Evolutionary conservation across 2,797 vertebrate species (phyloP).

Genomic region (Lutjanus campechanus): DNA sequence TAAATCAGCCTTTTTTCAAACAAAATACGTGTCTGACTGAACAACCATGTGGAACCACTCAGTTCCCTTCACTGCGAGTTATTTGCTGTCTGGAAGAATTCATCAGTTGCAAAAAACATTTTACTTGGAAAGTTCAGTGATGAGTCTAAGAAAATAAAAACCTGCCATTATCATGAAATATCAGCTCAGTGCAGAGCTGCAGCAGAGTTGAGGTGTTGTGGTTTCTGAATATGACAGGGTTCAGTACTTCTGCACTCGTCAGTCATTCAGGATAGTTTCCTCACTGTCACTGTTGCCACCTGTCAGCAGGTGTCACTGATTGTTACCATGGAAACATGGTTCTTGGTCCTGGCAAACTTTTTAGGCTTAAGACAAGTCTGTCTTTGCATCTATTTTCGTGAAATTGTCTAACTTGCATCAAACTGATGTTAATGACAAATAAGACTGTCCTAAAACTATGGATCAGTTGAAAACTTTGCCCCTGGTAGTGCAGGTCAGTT

Average conservation of each 20-base stretch:
- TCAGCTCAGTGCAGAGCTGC: too few relatives aligned
- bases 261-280: too few relatives aligned
- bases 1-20: neutral
- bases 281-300: too few relatives aligned
- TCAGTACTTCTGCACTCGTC: too few relatives aligned
- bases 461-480: too few relatives aligned
- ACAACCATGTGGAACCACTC: neutral
- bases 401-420: neutral
- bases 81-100: neutral
- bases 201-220: too few relatives aligned
- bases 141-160: too few relatives aligned
- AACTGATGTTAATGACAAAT: neutral
- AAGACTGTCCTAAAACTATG: neutral
- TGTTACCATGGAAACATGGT: neutral
- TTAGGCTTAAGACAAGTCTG: neutral
- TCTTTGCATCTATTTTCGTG: neutral
- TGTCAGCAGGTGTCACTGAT: neutral
- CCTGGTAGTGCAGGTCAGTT: too few relatives aligned
- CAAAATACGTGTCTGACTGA: neutral
- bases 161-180: too few relatives aligned
- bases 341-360: neutral
- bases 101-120: neutral
- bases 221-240: too few relatives aligned
- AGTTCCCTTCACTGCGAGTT: neutral
- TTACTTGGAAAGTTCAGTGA: neutral